phyloP scores from a whole-genome alignment of 2,113 vertebrate genomes.

The Poecilia latipinna region DNA sequence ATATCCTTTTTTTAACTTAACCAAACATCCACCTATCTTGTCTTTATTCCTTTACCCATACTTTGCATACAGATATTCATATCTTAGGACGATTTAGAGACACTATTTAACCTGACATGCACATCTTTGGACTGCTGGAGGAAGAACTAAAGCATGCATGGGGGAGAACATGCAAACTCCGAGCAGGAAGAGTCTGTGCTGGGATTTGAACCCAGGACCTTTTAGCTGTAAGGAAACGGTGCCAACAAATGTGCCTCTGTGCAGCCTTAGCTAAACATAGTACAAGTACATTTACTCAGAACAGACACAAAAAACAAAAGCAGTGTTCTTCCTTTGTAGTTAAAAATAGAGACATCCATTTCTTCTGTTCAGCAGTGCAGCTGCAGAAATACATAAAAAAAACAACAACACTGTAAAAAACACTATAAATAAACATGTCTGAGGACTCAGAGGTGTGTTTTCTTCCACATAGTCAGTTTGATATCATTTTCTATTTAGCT shows the following conservation, averaged over 20 bases:
- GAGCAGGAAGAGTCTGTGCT: not conserved
- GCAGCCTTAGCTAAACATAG: not conserved
- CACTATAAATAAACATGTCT: slow-evolving; percentile 13
- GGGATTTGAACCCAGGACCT: not conserved
- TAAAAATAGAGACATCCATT: not conserved
- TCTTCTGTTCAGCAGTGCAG: not conserved
- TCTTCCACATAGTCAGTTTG: not conserved
- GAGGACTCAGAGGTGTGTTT: not conserved
- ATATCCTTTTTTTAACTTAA: too few relatives aligned
- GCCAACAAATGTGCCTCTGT: not conserved
- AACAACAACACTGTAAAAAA: not conserved
- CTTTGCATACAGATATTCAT: too few relatives aligned
- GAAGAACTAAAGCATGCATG: not conserved
- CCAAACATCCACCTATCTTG: too few relatives aligned
- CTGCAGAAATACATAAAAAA: not conserved
- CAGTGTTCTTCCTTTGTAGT: not conserved
- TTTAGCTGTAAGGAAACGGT: not conserved
- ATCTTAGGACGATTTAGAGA: too few relatives aligned
- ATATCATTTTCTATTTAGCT: not conserved
- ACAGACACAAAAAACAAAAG: not conserved
- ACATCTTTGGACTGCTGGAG: too few relatives aligned
- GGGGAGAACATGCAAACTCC: not conserved
- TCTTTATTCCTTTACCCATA: too few relatives aligned
- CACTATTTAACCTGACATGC: too few relatives aligned
- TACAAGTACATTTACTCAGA: not conserved